These are phyloP conservation scores for Acanthococcus lagerstroemiae DNA, from an alignment of 2,888 invertebrate genomes.

Conservation along the genomic window DNA sequence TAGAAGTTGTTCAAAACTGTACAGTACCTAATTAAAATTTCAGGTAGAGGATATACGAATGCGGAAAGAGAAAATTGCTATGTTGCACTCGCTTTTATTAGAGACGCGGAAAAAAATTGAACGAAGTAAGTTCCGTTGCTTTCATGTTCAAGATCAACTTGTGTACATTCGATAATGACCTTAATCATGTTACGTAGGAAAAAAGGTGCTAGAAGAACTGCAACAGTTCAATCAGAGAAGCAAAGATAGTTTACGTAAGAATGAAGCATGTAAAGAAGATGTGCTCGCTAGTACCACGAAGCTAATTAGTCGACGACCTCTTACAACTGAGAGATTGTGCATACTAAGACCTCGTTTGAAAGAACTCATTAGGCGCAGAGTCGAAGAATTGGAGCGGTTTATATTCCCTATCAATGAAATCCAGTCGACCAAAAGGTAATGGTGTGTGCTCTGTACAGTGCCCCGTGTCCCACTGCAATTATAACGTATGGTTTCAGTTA, in stretches of 20 bases:
- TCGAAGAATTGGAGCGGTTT: constrained; percentile 54
- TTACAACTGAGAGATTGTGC: constrained; percentile 35
- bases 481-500: constrained; percentile 4
- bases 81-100: neutral
- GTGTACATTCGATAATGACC: neutral
- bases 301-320: constrained; percentile 47
- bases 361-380: constrained; percentile 48
- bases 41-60: constrained; percentile 9
- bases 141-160: constrained; percentile 16
- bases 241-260: constrained; percentile 49
- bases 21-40: neutral
- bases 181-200: constrained; percentile 37
- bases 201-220: constrained; percentile 41
- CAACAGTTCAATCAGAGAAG: constrained; percentile 43
- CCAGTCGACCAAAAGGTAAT: constrained; percentile 43
- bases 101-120: constrained; percentile 5
- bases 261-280: constrained; percentile 53
- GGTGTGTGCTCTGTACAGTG: neutral
- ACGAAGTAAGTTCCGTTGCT: constrained; percentile 9
- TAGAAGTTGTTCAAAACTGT: neutral
- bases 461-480: too few relatives aligned
- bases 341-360: constrained; percentile 50
- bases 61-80: constrained; percentile 8
- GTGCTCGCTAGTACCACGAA: constrained; percentile 49
- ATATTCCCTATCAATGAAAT: constrained; percentile 55